phyloP scores from a whole-genome alignment of 2,797 vertebrate species.

The Lithobates pipiens region DNA sequence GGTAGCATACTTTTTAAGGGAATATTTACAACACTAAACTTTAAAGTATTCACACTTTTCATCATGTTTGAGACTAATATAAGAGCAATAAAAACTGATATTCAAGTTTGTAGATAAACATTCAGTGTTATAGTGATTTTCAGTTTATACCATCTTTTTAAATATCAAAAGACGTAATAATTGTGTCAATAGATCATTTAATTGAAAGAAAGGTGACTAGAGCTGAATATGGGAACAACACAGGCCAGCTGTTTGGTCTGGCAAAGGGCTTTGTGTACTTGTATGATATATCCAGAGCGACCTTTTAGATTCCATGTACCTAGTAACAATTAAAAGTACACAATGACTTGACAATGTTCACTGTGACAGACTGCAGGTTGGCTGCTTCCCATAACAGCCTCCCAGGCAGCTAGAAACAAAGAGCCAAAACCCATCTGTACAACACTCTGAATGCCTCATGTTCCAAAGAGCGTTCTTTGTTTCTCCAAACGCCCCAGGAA shows the following conservation, averaged over 20 bases:
- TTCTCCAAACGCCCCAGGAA: slow-evolving; percentile 75
- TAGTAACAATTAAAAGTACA: slow-evolving; percentile 78
- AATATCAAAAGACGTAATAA: slow-evolving; percentile 74
- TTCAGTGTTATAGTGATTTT: neutral
- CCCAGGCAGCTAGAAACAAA: slow-evolving; percentile 77
- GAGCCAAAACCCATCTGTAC: slow-evolving; percentile 73
- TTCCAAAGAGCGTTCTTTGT: slow-evolving; percentile 75
- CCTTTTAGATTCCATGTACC: slow-evolving; percentile 76
- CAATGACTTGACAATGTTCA: slow-evolving; percentile 76
- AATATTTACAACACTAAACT: neutral
- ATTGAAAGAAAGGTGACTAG: slow-evolving; percentile 71
- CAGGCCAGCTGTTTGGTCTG: slow-evolving; percentile 76
- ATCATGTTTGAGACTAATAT: neutral
- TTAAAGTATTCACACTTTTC: neutral
- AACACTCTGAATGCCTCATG: slow-evolving; percentile 73
- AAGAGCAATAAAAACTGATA: neutral
- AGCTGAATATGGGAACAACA: slow-evolving; percentile 72
- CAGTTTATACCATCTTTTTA: slow-evolving; percentile 66
- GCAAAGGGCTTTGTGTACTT: slow-evolving; percentile 74
- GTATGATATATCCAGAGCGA: slow-evolving; percentile 76
- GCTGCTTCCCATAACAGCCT: slow-evolving; percentile 79
- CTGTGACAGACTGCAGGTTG: slow-evolving; percentile 78
- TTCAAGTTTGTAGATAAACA: neutral
- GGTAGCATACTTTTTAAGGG: neutral
- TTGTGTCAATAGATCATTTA: slow-evolving; percentile 72